Percentiles rank a stretch among this genome's conserved stretches.
Conservation (phyloP, 2,888 invertebrate genomes). For the Deilephila porcellus region DNA sequence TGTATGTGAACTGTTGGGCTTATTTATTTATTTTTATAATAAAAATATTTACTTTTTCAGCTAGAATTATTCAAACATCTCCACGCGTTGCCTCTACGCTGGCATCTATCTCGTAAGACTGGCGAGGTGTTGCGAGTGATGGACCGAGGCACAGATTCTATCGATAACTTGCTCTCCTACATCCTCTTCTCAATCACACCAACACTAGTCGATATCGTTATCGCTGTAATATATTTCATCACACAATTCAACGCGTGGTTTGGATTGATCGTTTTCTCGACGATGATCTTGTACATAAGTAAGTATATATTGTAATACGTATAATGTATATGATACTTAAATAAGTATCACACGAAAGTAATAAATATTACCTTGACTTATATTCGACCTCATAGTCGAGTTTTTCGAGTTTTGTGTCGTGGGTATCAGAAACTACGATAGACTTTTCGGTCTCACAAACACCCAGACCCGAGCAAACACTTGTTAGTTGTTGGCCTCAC, state of each 20-base stretch:
- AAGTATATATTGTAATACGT: constrained; percentile 63
- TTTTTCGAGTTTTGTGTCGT: too few species aligned
- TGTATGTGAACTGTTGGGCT: too few species aligned
- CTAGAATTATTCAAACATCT: constrained; percentile 94
- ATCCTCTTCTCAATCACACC: constrained; percentile 97
- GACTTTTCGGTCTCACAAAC: too few species aligned
- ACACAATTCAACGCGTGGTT: constrained; percentile 96
- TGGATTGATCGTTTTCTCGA: constrained; percentile 96
- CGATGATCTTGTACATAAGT: constrained; percentile 97
- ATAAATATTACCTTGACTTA: constrained; percentile 8
- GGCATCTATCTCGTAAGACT: constrained; percentile 98
- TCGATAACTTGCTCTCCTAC: constrained; percentile 96
- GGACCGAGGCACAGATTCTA: constrained; percentile 98
- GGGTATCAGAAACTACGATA: too few species aligned
- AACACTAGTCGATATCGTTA: constrained; percentile 95
- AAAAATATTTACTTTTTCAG: constrained; percentile 73
- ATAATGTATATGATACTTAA: constrained; percentile 86
- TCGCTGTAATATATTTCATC: constrained; percentile 96
- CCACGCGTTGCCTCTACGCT: constrained; percentile 95
- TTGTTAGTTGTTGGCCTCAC: too few species aligned
- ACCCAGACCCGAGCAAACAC: too few species aligned
- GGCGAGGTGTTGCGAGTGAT: constrained; percentile 98
- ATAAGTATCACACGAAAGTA: constrained; percentile 84
- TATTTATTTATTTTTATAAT: too few species aligned
- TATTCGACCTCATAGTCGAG: background rate